Evolutionary conservation across 2,888 invertebrate species (phyloP).

Genomic region (Drosophila maculinotata): DNA sequence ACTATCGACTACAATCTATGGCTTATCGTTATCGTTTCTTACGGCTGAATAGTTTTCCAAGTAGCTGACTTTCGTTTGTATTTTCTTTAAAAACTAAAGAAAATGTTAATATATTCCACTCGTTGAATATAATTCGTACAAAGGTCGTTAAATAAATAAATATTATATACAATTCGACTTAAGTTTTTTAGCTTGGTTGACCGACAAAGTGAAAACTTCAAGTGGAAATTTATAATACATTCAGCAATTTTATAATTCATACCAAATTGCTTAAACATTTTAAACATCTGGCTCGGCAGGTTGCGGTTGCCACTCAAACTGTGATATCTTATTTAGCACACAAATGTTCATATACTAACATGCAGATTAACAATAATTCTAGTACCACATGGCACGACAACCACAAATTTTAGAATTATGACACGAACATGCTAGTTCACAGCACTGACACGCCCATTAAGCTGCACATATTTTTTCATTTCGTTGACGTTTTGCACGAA

Average conservation of each 20-base stretch:
- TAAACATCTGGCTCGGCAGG: slow-evolving; percentile 28
- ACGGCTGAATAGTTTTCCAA: slow-evolving; percentile 23
- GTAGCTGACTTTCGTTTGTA: neutral
- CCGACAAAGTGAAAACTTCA: neutral
- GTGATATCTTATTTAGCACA: slow-evolving; percentile 15
- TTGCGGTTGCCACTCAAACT: slow-evolving; percentile 35
- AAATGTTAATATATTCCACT: neutral
- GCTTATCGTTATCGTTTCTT: slow-evolving; percentile 34
- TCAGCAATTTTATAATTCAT: too few relatives aligned
- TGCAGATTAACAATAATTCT: slow-evolving; percentile 52
- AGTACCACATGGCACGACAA: slow-evolving; percentile 55
- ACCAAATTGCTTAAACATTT: neutral
- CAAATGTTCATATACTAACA: neutral
- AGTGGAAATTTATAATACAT: neutral
- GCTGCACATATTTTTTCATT: slow-evolving; percentile 54
- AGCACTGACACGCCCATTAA: slow-evolving; percentile 43
- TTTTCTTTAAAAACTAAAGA: neutral
- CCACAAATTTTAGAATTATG: slow-evolving; percentile 73
- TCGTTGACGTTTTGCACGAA: slow-evolving; percentile 46
- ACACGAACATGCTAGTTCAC: slow-evolving; percentile 51
- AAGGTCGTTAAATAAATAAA: neutral
- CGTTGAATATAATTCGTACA: neutral
- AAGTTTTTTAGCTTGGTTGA: too few relatives aligned
- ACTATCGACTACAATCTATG: slow-evolving; percentile 43
- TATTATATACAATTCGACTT: too few relatives aligned